These are phyloP conservation scores for Platichthys flesus DNA, from an alignment of 2,113 vertebrate genomes.

Conservation along the genomic window DNA sequence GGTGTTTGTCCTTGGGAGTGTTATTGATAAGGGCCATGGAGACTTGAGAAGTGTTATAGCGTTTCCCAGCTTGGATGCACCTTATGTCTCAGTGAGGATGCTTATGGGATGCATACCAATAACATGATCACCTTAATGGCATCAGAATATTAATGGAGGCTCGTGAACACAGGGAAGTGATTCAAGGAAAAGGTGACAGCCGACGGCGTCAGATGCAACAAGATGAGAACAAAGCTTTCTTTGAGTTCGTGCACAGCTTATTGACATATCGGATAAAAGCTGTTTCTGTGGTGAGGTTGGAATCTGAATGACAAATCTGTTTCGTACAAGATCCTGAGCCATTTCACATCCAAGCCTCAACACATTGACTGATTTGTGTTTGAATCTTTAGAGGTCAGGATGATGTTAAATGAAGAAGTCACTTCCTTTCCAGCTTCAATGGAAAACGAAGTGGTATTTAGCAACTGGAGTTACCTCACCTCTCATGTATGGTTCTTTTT, in stretches of 20 bases:
- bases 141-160: conserved; percentile 32
- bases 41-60: conserved; percentile 21
- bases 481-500: too few species aligned
- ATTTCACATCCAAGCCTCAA: not conserved
- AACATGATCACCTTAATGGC: conserved; percentile 34
- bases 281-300: not conserved
- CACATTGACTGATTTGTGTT: too few species aligned
- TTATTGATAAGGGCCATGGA: conserved; percentile 25
- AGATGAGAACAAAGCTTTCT: not conserved
- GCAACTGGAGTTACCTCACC: too few species aligned
- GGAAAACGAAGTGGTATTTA: too few species aligned
- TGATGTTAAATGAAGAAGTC: too few species aligned
- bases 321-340: not conserved
- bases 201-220: conserved; percentile 17
- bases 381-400: too few species aligned
- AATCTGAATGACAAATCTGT: not conserved
- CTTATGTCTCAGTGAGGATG: conserved; percentile 22
- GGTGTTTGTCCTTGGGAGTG: conserved; percentile 21
- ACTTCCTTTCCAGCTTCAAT: too few species aligned
- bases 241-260: not conserved
- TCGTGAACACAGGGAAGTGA: conserved; percentile 44
- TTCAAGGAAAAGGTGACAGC: conserved; percentile 51
- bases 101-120: conserved; percentile 42
- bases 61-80: conserved; percentile 22
- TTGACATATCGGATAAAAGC: not conserved